Conservation (phyloP, 2,888 invertebrate genomes). For the Chrysomela aeneicollis region DNA sequence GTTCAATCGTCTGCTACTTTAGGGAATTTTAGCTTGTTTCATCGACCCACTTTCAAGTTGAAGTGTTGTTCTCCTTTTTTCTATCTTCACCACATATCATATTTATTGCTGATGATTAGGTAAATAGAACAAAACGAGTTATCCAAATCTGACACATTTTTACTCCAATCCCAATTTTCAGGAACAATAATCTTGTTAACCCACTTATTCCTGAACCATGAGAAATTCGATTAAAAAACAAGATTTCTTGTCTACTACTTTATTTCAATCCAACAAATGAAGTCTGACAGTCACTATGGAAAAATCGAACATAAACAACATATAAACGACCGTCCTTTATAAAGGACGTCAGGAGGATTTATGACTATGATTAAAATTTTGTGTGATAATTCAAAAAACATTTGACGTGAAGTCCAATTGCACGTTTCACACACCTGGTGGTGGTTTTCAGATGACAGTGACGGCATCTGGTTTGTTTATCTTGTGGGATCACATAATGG, state of each 20-base stretch:
- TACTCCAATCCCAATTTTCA: too few species aligned
- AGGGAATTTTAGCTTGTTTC: too few species aligned
- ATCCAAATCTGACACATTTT: too few species aligned
- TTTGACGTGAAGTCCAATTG: conserved; percentile 40
- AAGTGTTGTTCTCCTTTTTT: too few species aligned
- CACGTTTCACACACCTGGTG: conserved; percentile 41
- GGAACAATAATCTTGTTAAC: too few species aligned
- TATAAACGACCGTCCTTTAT: conserved; percentile 12
- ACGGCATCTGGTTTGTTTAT: conserved; percentile 40
- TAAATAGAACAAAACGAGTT: too few species aligned
- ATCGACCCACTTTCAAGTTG: too few species aligned
- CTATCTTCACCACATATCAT: too few species aligned
- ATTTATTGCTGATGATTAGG: too few species aligned
- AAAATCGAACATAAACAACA: not conserved
- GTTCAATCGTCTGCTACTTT: too few species aligned
- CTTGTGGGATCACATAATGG: conserved; percentile 39
- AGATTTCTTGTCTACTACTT: not conserved
- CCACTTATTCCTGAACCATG: not conserved
- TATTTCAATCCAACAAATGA: too few species aligned
- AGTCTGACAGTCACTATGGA: too few species aligned
- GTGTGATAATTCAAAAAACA: conserved; percentile 39
- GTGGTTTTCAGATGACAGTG: conserved; percentile 40
- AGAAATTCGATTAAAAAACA: not conserved
- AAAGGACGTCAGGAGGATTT: conserved; percentile 13
- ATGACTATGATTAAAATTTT: conserved; percentile 7